A percentile compares a stretch with the other conserved stretches of the same genome.
Conservation (phyloP, 2,113 vertebrate genomes). For the Columba janthina region DNA sequence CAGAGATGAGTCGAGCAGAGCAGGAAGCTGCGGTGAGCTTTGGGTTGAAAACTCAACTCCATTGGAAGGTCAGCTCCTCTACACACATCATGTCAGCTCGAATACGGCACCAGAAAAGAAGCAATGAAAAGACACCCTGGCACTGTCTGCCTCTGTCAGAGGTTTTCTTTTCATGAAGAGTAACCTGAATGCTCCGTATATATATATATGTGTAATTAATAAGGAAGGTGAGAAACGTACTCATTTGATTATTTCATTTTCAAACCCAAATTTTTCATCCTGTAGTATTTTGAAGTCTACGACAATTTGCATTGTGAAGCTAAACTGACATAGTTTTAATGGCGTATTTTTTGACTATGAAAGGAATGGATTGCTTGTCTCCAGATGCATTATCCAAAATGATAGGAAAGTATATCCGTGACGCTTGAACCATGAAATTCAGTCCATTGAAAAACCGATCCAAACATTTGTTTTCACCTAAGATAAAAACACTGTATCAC, state of each 20-base stretch:
- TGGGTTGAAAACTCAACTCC: not conserved
- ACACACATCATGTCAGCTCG: not conserved
- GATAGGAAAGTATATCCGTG: fast-evolving
- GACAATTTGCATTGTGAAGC: not conserved
- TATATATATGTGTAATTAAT: too few species aligned
- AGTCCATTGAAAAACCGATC: not conserved
- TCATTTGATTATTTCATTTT: not conserved
- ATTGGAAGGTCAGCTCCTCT: not conserved
- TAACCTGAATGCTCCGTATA: fast-evolving
- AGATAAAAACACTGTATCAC: not conserved
- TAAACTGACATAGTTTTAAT: not conserved
- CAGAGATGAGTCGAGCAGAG: not conserved
- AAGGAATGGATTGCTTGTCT: not conserved
- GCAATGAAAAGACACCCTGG: not conserved
- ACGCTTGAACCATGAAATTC: not conserved
- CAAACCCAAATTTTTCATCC: not conserved
- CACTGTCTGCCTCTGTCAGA: not conserved
- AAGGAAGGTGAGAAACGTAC: fast-evolving
- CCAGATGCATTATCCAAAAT: not conserved
- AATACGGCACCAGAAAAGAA: not conserved
- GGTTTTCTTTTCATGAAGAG: fast-evolving
- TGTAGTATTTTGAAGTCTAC: not conserved
- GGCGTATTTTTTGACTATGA: fast-evolving
- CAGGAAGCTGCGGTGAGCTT: not conserved
- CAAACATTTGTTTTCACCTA: not conserved